A percentile compares a stretch with the other conserved stretches of the same genome.
Evolutionary conservation across 2,888 invertebrate species (phyloP).

Genomic region (Heliconius aoede): DNA sequence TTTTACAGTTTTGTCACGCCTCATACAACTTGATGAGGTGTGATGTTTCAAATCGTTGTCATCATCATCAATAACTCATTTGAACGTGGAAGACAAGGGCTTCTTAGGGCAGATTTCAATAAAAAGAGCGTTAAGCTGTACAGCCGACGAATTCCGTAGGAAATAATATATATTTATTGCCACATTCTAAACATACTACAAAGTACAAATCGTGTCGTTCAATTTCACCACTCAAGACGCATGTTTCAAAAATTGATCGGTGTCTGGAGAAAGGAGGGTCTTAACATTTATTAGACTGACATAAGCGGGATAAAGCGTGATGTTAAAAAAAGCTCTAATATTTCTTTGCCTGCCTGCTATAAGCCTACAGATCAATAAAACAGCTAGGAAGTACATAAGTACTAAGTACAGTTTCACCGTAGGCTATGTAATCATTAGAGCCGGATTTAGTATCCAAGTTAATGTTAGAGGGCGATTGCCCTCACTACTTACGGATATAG

Average conservation of each 20-base stretch:
- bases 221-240: too few relatives aligned
- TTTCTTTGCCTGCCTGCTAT: not conserved
- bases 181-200: too few relatives aligned
- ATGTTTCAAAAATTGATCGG: too few relatives aligned
- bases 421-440: conserved; percentile 15
- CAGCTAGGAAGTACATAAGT: not conserved
- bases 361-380: not conserved
- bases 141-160: too few relatives aligned
- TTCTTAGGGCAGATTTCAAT: too few relatives aligned
- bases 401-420: not conserved
- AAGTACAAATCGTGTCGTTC: too few relatives aligned
- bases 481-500: not conserved
- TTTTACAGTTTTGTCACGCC: too few relatives aligned
- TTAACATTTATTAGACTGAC: too few relatives aligned
- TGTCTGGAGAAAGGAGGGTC: too few relatives aligned
- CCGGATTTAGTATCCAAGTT: conserved; percentile 11
- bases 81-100: too few relatives aligned
- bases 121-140: too few relatives aligned
- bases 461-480: conserved; percentile 11
- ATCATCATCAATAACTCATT: not conserved
- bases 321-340: not conserved
- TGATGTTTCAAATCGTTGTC: not conserved
- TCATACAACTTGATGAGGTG: not conserved
- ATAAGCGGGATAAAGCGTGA: not conserved
- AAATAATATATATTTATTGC: too few relatives aligned